Evolutionary conservation across 2,113 vertebrate genomes (phyloP).

Genomic region (Madoqua kirkii): DNA sequence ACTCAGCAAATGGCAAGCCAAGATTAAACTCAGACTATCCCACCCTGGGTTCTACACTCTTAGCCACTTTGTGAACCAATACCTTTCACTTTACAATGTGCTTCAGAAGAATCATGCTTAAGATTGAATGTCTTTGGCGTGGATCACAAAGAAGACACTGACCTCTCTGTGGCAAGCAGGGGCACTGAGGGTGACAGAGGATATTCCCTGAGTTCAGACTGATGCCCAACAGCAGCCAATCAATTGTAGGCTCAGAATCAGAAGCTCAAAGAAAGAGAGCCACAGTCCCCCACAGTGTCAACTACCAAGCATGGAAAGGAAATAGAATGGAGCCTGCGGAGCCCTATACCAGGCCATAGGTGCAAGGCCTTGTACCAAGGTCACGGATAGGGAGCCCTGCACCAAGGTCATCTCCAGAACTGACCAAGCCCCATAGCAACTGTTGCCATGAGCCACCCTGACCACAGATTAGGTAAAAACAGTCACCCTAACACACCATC

Average conservation of each 20-base stretch:
- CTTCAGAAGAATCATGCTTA: not conserved
- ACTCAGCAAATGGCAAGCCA: not conserved
- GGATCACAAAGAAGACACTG: conserved; percentile 10
- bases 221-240: not conserved
- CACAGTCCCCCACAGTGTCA: not conserved
- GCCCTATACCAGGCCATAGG: not conserved
- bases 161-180: not conserved
- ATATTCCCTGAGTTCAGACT: not conserved
- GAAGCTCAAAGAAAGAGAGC: not conserved
- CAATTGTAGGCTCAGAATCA: not conserved
- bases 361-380: not conserved
- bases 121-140: conserved; percentile 41
- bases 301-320: not conserved
- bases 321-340: not conserved
- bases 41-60: not conserved
- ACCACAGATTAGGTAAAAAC: not conserved
- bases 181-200: not conserved
- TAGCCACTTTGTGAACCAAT: not conserved
- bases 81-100: not conserved
- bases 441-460: not conserved
- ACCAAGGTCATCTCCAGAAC: not conserved
- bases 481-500: not conserved
- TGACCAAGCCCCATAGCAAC: not conserved
- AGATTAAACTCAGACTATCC: not conserved
- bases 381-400: not conserved